phyloP scores from a whole-genome alignment of 2,888 invertebrate species.

The Lacanobia oleracea region DNA sequence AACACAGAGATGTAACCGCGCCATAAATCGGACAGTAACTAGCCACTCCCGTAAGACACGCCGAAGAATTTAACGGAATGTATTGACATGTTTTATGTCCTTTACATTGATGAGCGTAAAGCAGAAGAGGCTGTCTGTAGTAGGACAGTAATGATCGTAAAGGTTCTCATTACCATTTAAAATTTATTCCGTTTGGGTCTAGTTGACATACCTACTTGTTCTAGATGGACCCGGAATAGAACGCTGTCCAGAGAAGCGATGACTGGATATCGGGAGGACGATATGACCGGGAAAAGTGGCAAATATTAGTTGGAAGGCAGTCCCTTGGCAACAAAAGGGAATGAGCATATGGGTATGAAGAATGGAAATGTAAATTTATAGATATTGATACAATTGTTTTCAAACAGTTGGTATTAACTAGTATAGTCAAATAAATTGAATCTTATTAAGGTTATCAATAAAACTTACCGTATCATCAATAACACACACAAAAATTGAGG shows the following conservation, averaged over 20 bases:
- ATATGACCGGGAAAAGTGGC: conserved; percentile 33
- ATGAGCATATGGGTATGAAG: conserved; percentile 22
- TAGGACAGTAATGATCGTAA: conserved; percentile 59
- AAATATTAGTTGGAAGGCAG: conserved; percentile 41
- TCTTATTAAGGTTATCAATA: background rate
- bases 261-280: conserved; percentile 22
- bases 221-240: conserved; percentile 14
- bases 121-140: conserved; percentile 67
- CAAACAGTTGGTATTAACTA: background rate
- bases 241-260: conserved; percentile 9
- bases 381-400: conserved; percentile 1
- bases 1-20: conserved; percentile 72
- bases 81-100: conserved; percentile 82
- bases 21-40: conserved; percentile 81
- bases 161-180: conserved; percentile 55
- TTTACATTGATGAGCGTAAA: conserved; percentile 84
- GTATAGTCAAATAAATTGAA: background rate
- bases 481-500: background rate
- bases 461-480: background rate
- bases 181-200: conserved; percentile 36
- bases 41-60: conserved; percentile 74
- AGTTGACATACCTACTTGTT: conserved; percentile 31
- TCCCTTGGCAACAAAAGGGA: conserved; percentile 28
- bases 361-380: background rate
- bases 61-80: conserved; percentile 80